These are phyloP conservation scores for Holothuria glaberrima DNA, from an alignment of 35 echinoderm and acorn worm species.

Conservation along the genomic window DNA sequence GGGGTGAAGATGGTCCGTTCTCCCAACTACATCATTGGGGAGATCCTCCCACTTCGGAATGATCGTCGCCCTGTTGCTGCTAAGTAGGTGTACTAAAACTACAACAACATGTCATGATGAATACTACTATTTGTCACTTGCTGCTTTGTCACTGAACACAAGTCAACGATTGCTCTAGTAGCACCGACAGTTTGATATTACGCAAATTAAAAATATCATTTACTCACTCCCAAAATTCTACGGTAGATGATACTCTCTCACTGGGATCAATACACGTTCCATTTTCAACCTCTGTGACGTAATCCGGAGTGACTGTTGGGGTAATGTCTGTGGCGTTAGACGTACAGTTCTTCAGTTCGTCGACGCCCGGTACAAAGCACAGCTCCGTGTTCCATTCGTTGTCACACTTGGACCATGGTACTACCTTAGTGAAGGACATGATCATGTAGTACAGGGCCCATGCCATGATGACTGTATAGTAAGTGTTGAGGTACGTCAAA, in stretches of 20 bases:
- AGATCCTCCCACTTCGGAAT: no score
- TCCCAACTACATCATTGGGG: no score
- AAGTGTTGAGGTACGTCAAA: slow-evolving; percentile 60
- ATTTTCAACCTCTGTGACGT: slow-evolving; percentile 21
- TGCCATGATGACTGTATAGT: slow-evolving; percentile 84
- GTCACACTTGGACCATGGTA: slow-evolving; percentile 85
- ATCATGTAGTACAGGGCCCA: slow-evolving; percentile 94
- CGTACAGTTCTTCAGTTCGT: slow-evolving; percentile 36
- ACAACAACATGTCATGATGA: no score
- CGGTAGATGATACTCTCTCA: slow-evolving; percentile 49
- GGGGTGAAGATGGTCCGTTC: no score
- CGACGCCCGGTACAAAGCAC: slow-evolving; percentile 62
- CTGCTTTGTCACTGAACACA: no score
- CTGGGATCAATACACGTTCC: slow-evolving; percentile 14
- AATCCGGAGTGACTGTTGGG: not conserved
- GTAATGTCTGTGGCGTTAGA: not conserved
- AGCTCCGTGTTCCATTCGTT: slow-evolving; percentile 81
- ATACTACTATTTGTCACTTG: no score
- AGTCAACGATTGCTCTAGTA: no score
- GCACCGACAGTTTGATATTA: no score
- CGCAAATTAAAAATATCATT: no score
- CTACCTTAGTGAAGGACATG: slow-evolving; percentile 66
- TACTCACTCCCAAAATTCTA: slow-evolving; percentile 95
- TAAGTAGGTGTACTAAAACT: no score
- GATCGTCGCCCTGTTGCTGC: no score